Percentiles rank a stretch among this genome's conserved stretches.
These are phyloP conservation scores for Ictalurus furcatus DNA, from an alignment of 2,113 vertebrate species.

Conservation along the genomic window DNA sequence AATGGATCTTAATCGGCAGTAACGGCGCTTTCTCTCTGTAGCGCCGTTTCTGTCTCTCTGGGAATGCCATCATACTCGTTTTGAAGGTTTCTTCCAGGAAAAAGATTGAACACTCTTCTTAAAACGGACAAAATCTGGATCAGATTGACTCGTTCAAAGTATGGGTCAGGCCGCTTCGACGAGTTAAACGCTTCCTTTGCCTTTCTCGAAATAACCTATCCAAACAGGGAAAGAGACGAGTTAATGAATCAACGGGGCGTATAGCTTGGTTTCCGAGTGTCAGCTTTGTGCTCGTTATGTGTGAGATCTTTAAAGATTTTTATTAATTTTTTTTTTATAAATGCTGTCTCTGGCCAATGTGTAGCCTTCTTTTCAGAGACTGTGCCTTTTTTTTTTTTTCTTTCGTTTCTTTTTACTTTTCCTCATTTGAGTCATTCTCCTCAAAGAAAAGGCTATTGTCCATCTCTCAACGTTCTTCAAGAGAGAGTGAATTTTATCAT, in stretches of 20 bases:
- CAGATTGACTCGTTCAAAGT: not conserved
- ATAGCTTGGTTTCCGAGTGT: not conserved
- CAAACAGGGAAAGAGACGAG: not conserved
- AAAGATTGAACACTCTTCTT: not conserved
- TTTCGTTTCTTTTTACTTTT: not conserved
- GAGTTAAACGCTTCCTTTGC: not conserved
- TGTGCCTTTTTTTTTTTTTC: not conserved
- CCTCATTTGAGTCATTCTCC: not conserved
- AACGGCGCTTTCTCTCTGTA: not conserved
- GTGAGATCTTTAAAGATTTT: not conserved
- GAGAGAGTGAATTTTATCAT: not conserved
- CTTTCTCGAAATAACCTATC: not conserved
- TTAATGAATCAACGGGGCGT: not conserved
- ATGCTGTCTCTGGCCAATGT: not conserved
- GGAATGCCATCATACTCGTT: not conserved
- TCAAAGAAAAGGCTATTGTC: not conserved
- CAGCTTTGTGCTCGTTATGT: not conserved
- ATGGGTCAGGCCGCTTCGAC: not conserved
- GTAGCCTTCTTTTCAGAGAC: too few species aligned
- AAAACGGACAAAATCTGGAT: not conserved
- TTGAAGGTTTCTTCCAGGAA: not conserved
- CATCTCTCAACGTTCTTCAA: not conserved
- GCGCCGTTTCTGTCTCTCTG: not conserved
- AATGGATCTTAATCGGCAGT: not conserved
- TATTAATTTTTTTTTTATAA: not conserved